Percentiles rank a stretch among this genome's conserved stretches.
Evolutionary conservation across 2,797 vertebrate genomes (phyloP).

Genomic region (Semotilus atromaculatus): DNA sequence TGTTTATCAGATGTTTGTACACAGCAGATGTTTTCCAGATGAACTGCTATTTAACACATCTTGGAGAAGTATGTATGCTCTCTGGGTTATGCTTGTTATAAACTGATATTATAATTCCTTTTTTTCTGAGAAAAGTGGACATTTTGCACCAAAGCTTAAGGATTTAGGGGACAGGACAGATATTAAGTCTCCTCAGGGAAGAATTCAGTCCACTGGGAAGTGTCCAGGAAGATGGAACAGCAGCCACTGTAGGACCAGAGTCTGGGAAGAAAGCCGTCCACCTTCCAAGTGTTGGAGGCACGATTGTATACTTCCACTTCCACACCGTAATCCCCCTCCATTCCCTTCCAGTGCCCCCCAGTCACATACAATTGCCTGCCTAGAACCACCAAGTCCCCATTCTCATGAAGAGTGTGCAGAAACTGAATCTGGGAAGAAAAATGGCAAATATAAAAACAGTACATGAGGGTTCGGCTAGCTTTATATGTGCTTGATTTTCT

Average conservation of each 20-base stretch:
- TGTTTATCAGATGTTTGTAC: too few relatives aligned
- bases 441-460: neutral
- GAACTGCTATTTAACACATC: too few relatives aligned
- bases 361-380: conserved; percentile 85
- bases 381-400: conserved; percentile 87
- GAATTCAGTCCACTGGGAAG: conserved; percentile 84
- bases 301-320: conserved; percentile 93
- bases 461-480: neutral
- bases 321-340: conserved; percentile 93
- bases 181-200: conserved; percentile 76
- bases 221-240: conserved; percentile 89
- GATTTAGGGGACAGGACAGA: neutral
- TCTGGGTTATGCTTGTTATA: neutral
- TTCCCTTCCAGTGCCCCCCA: conserved; percentile 95
- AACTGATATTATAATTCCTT: neutral
- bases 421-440: conserved; percentile 84
- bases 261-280: conserved; percentile 86
- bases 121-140: neutral
- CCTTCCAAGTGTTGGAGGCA: conserved; percentile 81
- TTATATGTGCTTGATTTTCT: neutral
- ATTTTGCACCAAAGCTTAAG: neutral
- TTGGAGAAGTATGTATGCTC: too few relatives aligned
- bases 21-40: too few relatives aligned
- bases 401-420: conserved; percentile 95
- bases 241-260: conserved; percentile 94